Evolutionary conservation across 2,797 vertebrate species (phyloP), one percentile per base, ranked within the genome.

Genomic region (Caiman crocodilus): DNA sequence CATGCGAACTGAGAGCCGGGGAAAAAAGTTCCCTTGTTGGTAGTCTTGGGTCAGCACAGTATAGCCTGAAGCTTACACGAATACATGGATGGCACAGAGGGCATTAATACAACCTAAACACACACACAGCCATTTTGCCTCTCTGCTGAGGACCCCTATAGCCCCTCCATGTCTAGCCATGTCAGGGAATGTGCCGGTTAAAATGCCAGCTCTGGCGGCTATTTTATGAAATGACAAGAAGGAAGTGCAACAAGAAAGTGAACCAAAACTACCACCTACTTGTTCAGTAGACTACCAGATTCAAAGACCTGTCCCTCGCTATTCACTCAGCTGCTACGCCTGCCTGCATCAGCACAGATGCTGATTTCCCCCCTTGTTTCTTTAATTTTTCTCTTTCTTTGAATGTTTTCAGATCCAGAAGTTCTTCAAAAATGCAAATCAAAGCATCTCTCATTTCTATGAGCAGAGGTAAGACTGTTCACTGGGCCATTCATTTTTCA

Each of bases 21-120:
- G n/a, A 82, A 67, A 83, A 59, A 9, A 1, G 0, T 2, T 4
- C 3, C n/a, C 42, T 10, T 50, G 12, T 3, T 14, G 75, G 9
- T 20, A 32, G 15, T 9, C 7, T 79, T 35, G 1, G 5, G 11
- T 11, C 55, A 56, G 50, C 35, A 77, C 30, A 55, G 56, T 2
- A 2, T 55, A 91, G 69, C 15, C 2, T 3, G 57, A 71, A 88
- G 59, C 50, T 84, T 58, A 76, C 21, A n/a, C 69, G 17, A 81
- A 50, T 50, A 50, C 42, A 50, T 50, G 42, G 42, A 50, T 50
- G 42, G 50, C 13, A 63, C 12, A n/a, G 18, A 14, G 84, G 16
- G 4, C 25, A 63, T 13, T 21, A 50, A 4, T 42, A 4, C 4
- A 3, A 1, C 14, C 28, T 58, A 9, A 56, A 9, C 25, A 56